phyloP scores from a whole-genome alignment of 2,113 vertebrate species.

The Hemicordylus capensis region DNA sequence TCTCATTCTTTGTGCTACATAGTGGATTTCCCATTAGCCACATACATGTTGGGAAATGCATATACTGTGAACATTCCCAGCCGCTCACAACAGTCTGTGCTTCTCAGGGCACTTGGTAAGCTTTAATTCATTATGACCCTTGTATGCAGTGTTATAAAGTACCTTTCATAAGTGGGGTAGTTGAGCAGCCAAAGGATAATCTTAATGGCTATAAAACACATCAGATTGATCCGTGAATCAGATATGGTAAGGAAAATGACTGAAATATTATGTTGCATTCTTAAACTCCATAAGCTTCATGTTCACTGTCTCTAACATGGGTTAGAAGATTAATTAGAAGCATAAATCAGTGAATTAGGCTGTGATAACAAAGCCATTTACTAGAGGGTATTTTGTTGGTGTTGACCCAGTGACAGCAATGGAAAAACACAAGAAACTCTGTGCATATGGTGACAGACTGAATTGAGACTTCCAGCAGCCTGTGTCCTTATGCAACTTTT shows the following conservation, averaged over 20 bases:
- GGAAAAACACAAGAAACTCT: no score
- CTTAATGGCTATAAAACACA: not conserved
- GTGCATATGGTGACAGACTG: no score
- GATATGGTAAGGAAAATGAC: not conserved
- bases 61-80: not conserved
- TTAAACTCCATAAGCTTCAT: not conserved
- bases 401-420: no score
- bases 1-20: conserved; percentile 39
- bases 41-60: conserved; percentile 13
- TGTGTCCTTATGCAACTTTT: no score
- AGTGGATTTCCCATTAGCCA: conserved; percentile 29
- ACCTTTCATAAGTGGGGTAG: conserved; percentile 23
- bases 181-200: not conserved
- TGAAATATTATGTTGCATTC: not conserved
- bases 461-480: no score
- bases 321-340: no score
- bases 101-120: not conserved
- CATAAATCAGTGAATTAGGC: no score
- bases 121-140: conserved; percentile 29
- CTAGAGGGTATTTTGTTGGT: no score
- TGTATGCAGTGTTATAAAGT: not conserved
- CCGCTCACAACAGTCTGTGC: no score
- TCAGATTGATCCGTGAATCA: not conserved
- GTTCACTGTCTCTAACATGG: no score
- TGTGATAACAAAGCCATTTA: no score